phyloP scores from a whole-genome alignment of 1,140 invertebrate species.

The Brachionus calyciflorus region DNA sequence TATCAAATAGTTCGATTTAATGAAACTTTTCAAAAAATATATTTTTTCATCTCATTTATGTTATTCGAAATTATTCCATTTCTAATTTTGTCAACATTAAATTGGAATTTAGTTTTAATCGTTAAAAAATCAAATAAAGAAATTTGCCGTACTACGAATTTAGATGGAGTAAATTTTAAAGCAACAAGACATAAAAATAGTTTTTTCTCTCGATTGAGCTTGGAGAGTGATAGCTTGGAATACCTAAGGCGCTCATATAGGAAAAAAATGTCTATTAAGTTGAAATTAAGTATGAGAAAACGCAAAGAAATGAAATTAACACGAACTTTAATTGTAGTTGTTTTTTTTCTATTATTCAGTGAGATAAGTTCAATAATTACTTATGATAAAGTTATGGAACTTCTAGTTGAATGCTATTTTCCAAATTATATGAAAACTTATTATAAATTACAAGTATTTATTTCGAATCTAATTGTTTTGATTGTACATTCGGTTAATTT shows the following conservation, averaged over 20 bases:
- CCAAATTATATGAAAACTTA: conserved; percentile 30
- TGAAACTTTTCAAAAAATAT: conserved; percentile 24
- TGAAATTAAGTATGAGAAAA: background rate
- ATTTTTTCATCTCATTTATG: conserved; percentile 23
- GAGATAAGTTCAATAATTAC: conserved; percentile 47
- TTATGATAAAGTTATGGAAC: conserved; percentile 29
- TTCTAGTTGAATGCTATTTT: background rate
- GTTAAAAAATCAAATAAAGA: conserved; percentile 43
- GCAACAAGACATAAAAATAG: background rate
- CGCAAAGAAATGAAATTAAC: conserved; percentile 47
- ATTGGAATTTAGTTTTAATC: conserved; percentile 27
- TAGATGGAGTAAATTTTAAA: background rate
- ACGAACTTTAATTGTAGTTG: conserved; percentile 47
- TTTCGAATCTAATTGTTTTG: conserved; percentile 39
- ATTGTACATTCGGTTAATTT: conserved; percentile 46
- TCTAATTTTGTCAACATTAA: conserved; percentile 32
- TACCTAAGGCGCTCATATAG: background rate
- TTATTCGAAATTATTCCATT: conserved; percentile 44
- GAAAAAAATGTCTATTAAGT: background rate
- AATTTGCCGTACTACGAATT: background rate
- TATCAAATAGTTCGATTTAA: background rate
- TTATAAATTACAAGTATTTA: conserved; percentile 32
- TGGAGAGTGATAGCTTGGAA: background rate
- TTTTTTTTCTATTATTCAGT: conserved; percentile 47
- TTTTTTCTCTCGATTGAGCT: background rate